Evolutionary conservation across 1,140 invertebrate species (phyloP).

Genomic region (Heterodera carotae): DNA sequence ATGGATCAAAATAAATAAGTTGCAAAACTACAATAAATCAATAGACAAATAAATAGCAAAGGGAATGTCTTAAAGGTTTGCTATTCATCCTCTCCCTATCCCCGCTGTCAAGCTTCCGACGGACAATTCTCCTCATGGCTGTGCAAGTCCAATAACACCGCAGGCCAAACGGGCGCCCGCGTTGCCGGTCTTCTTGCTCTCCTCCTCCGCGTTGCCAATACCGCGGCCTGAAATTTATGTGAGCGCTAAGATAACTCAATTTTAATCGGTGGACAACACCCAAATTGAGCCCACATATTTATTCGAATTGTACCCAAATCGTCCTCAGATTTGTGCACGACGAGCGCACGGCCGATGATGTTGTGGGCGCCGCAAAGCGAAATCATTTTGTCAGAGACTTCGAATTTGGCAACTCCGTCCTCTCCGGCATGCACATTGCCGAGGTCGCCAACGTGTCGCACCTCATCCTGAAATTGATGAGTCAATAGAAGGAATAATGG

Average conservation of each 20-base stretch:
- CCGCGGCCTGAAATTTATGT: slow-evolving; percentile 72
- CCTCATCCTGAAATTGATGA: slow-evolving; percentile 67
- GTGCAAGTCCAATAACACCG: slow-evolving; percentile 79
- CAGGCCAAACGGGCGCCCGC: slow-evolving; percentile 91
- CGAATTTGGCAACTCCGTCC: slow-evolving; percentile 76
- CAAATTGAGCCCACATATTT: too few relatives aligned
- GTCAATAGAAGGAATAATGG: neutral
- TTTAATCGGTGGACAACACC: too few relatives aligned
- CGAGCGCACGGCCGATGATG: slow-evolving; percentile 64
- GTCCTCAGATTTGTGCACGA: slow-evolving; percentile 85
- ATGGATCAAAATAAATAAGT: neutral
- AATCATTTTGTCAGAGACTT: slow-evolving; percentile 77
- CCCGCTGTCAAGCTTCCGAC: too few relatives aligned
- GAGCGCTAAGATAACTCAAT: too few relatives aligned
- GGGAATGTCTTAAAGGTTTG: neutral
- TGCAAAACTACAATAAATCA: neutral
- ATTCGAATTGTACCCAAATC: slow-evolving; percentile 74
- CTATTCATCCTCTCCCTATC: too few relatives aligned
- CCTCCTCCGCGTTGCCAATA: slow-evolving; percentile 83
- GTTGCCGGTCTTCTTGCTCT: slow-evolving; percentile 83
- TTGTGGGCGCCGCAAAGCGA: slow-evolving; percentile 69
- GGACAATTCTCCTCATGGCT: too few relatives aligned
- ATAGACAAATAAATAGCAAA: neutral
- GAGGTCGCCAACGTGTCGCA: slow-evolving; percentile 84
- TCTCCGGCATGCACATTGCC: slow-evolving; percentile 73